Conservation (phyloP, 64 coral and sea anemone species). For the Dendronephthya gigantea region DNA sequence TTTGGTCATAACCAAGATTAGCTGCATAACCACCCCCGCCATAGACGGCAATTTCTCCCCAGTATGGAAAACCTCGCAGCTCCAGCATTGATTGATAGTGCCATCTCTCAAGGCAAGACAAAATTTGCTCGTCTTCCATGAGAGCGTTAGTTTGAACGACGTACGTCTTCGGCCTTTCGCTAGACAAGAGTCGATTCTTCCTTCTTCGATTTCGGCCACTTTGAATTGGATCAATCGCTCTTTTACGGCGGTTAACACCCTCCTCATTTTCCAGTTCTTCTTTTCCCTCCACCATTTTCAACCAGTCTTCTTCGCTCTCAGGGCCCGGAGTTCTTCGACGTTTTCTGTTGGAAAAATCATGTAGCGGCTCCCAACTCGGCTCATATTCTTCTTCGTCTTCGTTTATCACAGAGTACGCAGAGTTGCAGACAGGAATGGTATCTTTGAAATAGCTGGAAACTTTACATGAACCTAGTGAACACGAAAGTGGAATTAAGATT, state of each 20-base stretch:
- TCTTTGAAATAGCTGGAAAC: no score
- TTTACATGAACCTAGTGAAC: no score
- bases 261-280: no score
- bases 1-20: constrained; percentile 60
- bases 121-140: constrained; percentile 46
- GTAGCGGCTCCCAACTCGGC: no score
- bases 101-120: constrained; percentile 81
- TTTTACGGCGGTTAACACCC: constrained; percentile 40
- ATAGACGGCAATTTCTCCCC: constrained; percentile 51
- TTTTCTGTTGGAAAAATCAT: no score
- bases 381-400: no score
- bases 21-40: constrained; percentile 69
- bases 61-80: constrained; percentile 67
- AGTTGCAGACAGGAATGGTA: no score
- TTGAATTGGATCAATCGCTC: constrained; percentile 71
- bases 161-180: constrained; percentile 44
- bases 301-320: no score
- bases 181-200: constrained; percentile 16
- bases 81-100: constrained; percentile 34
- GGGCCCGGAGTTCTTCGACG: no score
- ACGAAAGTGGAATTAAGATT: no score
- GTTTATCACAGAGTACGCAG: no score
- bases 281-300: no score
- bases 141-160: constrained; percentile 51
- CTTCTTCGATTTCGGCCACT: constrained; percentile 59